Evolutionary conservation across 2,113 vertebrate genomes (phyloP).

Genomic region (Pristiophorus japonicus): DNA sequence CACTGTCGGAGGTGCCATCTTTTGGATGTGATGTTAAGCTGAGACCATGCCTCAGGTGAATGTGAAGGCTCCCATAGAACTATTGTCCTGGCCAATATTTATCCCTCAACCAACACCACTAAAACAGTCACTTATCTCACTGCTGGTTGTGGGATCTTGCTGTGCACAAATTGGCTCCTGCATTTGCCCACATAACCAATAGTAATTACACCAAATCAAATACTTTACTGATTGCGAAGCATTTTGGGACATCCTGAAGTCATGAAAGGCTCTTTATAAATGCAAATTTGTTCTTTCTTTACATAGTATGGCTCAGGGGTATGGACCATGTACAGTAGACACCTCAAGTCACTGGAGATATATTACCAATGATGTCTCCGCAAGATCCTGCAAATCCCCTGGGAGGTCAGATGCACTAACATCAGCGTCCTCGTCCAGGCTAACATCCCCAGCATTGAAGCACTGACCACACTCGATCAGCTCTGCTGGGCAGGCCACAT

Average conservation of each 20-base stretch:
- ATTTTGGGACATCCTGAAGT: background rate
- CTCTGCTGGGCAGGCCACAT: too few relatives aligned
- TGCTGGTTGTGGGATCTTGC: background rate
- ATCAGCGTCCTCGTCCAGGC: too few relatives aligned
- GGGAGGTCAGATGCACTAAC: too few relatives aligned
- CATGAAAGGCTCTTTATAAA: background rate
- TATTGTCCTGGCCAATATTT: background rate
- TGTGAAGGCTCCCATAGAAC: background rate
- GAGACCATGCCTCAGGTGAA: background rate
- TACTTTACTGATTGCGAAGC: too few relatives aligned
- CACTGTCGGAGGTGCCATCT: background rate
- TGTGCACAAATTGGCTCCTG: background rate
- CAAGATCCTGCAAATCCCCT: too few relatives aligned
- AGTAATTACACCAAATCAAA: background rate
- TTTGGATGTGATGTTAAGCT: background rate
- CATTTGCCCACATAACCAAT: background rate
- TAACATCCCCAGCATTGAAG: too few relatives aligned
- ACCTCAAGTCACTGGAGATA: too few relatives aligned
- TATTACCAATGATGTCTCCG: too few relatives aligned
- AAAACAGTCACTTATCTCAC: background rate
- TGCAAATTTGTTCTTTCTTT: background rate
- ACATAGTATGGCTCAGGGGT: too few relatives aligned
- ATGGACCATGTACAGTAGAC: too few relatives aligned
- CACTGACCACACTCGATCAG: too few relatives aligned
- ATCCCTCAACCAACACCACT: background rate